Evolutionary conservation across 92 coral and sea anemone species (phyloP), one percentile per base, ranked within the genome.

Genomic region (Parazoanthus swiftii): DNA sequence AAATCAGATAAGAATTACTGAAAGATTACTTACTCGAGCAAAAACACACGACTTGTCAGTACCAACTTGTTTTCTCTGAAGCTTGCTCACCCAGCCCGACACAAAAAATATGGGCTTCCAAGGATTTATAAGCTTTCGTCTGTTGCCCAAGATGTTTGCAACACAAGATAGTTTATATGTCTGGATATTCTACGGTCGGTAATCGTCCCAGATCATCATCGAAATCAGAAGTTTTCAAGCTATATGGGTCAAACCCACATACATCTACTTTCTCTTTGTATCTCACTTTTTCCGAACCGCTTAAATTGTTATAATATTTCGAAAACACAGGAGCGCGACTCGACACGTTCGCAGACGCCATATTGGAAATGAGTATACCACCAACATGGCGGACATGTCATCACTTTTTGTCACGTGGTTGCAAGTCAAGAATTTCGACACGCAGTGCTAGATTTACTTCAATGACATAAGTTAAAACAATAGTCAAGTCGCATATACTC

Each of bases 301-400:
- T 86, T 58, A 89, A 88, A 81, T 65, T 76, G 25, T 44, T 48
- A 58, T 72, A 92, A 89, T 89, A 89, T 63, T 89, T 86, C 35
- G 93, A 90, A 33, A 83, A 90, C 71, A 63, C 58, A 5, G 50
- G 68, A 23, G 48, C 81, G 8, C 77, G 33, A 74, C 77, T 29
- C 56, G 80, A 74, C 77, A 74, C 77, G 77, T 74, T 59, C 15
- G 20, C 46, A 25, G 90, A 29, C 88, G 92, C 93, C 92, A 90
- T 90, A 37, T 88, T 90, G 85, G 76, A 87, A 48, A 68, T 43
- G 46, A 76, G 39, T 66, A 90, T 51, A 86, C 89, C 86, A 63
- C 94, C 92, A 92, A 92, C 83, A 92, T 90, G 93, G 94, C 93
- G 93, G 81, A 88, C 77, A 23, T 65, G 94, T 82, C n/a, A 50